Evolutionary conservation across 2,888 invertebrate species (phyloP), one percentile per base, ranked within the genome.

Genomic region (Aplocera efformata): DNA sequence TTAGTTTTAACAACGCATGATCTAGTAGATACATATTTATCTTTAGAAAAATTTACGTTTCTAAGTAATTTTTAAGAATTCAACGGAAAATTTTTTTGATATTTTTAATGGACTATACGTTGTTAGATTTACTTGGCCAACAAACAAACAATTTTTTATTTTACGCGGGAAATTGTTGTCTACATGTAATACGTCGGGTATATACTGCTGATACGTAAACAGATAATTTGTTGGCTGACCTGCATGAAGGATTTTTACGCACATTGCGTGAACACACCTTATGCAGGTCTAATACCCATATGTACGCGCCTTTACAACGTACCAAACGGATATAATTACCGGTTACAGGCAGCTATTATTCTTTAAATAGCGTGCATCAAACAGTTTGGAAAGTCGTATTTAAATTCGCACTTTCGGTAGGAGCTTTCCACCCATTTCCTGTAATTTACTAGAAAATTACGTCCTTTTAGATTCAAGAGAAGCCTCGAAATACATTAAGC

Each of bases 401-500:
- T 10, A 38, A 38, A 32, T 27, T 32, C 23, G 1, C 30, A 20
- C 10, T 28, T 35, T 37, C 11, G 31, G 8, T 11, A 37, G 25
- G 25, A 31, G 26, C 31, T 37, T 37, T 37, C 26, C 31, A 31
- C 31, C 8, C 11, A 37, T 37, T 37, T 37, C 37, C 26, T 10
- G 20, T 31, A n/a, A 26, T 21, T 31, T 31, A 25, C 31, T 11
- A 11, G 11, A 10, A 30, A 31, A 26, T 8, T 6, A 28, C 32
- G 4, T 23, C n/a, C 23, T n/a, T 3, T 21, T 21, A 31, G 34
- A 25, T 31, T 27, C 17, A 20, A 7, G 1, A 20, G 24, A 37
- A 41, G 13, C 39, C 36, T 11, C 27, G 17, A 37, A 31, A 30
- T 38, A 31, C 24, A 32, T 42, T 25, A 42, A 42, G 21, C 38